phyloP scores from a whole-genome alignment of 2,113 vertebrate species.

The Lipotes vexillifer region DNA sequence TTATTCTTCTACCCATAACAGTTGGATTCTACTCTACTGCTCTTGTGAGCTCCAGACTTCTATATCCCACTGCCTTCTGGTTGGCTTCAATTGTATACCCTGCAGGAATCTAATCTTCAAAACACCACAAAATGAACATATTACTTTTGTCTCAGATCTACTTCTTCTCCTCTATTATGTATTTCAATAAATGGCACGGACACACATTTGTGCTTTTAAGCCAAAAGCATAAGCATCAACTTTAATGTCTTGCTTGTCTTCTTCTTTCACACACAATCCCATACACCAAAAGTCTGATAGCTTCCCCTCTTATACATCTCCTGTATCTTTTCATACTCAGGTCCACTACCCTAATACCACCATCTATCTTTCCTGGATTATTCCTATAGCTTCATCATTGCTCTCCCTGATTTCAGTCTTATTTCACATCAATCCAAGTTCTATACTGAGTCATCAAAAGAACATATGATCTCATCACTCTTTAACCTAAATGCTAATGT shows the following conservation, averaged over 20 bases:
- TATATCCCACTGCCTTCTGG: background rate
- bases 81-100: background rate
- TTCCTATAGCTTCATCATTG: background rate
- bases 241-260: background rate
- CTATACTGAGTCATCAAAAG: background rate
- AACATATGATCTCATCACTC: background rate
- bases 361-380: background rate
- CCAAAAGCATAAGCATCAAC: background rate
- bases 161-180: background rate
- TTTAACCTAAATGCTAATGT: background rate
- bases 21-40: background rate
- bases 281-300: background rate
- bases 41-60: background rate
- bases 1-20: background rate
- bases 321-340: background rate
- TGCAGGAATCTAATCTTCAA: background rate
- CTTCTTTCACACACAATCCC: background rate
- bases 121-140: background rate
- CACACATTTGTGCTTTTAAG: background rate
- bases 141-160: background rate
- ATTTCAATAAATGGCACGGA: background rate
- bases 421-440: background rate
- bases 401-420: background rate
- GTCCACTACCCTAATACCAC: background rate
- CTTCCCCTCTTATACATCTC: background rate